Evolutionary conservation across 2,113 vertebrate species (phyloP).

Genomic region (Gracilinanus agilis): DNA sequence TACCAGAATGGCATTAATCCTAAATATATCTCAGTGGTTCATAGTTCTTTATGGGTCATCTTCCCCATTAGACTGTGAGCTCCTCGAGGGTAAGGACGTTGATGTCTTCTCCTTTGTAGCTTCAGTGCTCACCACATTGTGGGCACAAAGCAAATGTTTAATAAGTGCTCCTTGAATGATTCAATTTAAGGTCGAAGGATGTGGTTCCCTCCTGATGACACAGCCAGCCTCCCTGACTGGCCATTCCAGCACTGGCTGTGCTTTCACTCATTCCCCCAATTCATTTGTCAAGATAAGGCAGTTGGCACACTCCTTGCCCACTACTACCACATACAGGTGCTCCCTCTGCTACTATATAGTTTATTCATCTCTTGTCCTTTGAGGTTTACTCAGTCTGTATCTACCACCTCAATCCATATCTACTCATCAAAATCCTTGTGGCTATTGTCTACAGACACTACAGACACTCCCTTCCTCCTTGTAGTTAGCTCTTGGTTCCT

Average conservation of each 20-base stretch:
- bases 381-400: background rate
- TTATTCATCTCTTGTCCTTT: background rate
- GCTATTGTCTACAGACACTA: background rate
- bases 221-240: background rate
- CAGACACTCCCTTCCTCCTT: background rate
- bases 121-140: background rate
- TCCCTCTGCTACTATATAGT: background rate
- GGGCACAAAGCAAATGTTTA: background rate
- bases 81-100: background rate
- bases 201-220: background rate
- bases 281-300: background rate
- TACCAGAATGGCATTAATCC: background rate
- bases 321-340: background rate
- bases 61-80: background rate
- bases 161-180: background rate
- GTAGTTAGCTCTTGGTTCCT: background rate
- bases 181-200: background rate
- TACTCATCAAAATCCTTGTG: background rate
- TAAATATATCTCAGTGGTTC: background rate
- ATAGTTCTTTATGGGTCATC: background rate
- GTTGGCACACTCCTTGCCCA: background rate
- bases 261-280: background rate
- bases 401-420: background rate
- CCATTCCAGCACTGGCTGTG: background rate
- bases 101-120: background rate